A percentile compares a stretch with the other conserved stretches of the same genome.
Evolutionary conservation across 2,113 vertebrate genomes (phyloP).

Genomic region (Ibidorhyncha struthersii): DNA sequence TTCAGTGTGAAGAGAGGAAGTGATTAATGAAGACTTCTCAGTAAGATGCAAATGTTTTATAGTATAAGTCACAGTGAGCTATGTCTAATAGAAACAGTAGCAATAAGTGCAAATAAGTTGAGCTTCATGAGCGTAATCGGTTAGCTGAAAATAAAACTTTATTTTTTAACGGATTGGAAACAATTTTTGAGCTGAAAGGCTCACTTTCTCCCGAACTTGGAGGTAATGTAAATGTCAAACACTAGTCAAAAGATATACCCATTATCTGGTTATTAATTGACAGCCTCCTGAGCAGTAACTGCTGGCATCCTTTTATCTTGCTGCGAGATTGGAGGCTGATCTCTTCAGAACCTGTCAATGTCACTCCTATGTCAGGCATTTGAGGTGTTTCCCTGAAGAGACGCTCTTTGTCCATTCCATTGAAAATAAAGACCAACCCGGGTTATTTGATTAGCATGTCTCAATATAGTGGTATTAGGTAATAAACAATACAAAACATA

Average conservation of each 20-base stretch:
- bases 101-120: slow-evolving; percentile 43
- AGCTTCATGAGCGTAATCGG: slow-evolving; percentile 34
- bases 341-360: not conserved
- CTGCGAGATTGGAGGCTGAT: not conserved
- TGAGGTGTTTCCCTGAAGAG: not conserved
- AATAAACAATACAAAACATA: not conserved
- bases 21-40: slow-evolving; percentile 73
- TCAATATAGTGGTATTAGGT: not conserved
- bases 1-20: slow-evolving; percentile 48
- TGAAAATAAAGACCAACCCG: not conserved
- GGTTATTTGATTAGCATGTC: not conserved
- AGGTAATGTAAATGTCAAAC: not conserved
- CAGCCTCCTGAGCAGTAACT: not conserved
- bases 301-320: not conserved
- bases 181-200: not conserved
- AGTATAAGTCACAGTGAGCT: slow-evolving; percentile 55
- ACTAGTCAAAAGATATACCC: not conserved
- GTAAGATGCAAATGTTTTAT: slow-evolving; percentile 61
- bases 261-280: not conserved
- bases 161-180: slow-evolving; percentile 7
- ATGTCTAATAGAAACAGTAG: slow-evolving; percentile 40
- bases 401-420: not conserved
- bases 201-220: not conserved
- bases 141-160: slow-evolving; percentile 59
- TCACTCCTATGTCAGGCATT: not conserved